Evolutionary conservation across 2,113 vertebrate genomes (phyloP).

Genomic region (Oryzias celebensis): DNA sequence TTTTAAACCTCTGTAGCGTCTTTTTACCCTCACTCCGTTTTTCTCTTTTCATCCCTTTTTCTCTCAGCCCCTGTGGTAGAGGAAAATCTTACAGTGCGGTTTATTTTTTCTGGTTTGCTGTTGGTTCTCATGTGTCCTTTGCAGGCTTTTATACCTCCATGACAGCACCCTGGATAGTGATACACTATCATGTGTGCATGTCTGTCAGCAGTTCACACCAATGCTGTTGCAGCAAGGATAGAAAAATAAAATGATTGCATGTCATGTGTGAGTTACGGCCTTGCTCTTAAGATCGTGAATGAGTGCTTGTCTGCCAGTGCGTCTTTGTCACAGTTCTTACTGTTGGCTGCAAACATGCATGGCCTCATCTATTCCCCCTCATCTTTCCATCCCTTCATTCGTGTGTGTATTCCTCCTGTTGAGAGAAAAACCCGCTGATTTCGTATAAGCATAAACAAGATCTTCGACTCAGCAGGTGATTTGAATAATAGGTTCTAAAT

Average conservation of each 20-base stretch:
- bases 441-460: constrained; percentile 30
- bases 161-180: constrained; percentile 62
- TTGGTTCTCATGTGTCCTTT: constrained; percentile 73
- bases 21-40: constrained; percentile 50
- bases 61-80: constrained; percentile 36
- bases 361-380: constrained; percentile 43
- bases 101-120: constrained; percentile 74
- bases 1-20: constrained; percentile 54
- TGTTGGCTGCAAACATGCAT: constrained; percentile 33
- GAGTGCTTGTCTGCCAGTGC: constrained; percentile 45
- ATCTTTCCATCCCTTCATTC: constrained; percentile 31
- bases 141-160: constrained; percentile 66
- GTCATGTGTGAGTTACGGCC: constrained; percentile 14
- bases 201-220: constrained; percentile 23
- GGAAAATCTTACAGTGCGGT: constrained; percentile 71
- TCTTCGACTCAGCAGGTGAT: constrained; percentile 57
- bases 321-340: constrained; percentile 27
- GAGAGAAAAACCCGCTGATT: constrained; percentile 32
- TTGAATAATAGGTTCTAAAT: constrained; percentile 25
- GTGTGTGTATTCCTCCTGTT: constrained; percentile 45
- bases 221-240: constrained; percentile 27
- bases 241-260: constrained; percentile 20
- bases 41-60: constrained; percentile 33
- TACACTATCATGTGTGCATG: constrained; percentile 47
- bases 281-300: constrained; percentile 40